These are phyloP conservation scores for Porphyrio hochstetteri DNA, from an alignment of 2,113 vertebrate species.

Conservation along the genomic window DNA sequence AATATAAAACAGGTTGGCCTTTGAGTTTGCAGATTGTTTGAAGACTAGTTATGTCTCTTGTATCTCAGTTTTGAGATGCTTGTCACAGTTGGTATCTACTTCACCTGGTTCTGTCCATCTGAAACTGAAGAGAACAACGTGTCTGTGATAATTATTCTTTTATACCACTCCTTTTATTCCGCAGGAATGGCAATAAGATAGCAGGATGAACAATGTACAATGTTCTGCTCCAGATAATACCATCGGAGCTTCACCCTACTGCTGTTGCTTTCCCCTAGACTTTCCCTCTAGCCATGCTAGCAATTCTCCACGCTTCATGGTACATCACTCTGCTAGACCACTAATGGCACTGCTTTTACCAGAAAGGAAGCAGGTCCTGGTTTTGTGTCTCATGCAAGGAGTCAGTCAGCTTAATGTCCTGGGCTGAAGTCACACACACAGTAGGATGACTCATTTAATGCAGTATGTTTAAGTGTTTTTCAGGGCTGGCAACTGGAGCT, in stretches of 20 bases:
- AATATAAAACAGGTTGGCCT: not conserved
- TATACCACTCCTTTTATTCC: not conserved
- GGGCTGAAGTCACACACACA: not conserved
- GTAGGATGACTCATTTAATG: not conserved
- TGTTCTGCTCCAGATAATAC: not conserved
- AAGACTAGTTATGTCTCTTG: not conserved
- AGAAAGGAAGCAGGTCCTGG: not conserved
- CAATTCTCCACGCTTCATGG: not conserved
- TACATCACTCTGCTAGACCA: not conserved
- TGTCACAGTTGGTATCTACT: not conserved
- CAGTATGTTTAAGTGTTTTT: not conserved
- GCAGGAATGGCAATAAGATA: not conserved
- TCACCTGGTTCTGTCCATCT: constrained; percentile 5
- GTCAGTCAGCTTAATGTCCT: not conserved
- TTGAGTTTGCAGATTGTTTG: constrained; percentile 26
- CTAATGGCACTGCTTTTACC: not conserved
- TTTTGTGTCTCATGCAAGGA: not conserved
- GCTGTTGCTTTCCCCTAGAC: not conserved
- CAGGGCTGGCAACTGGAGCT: not conserved
- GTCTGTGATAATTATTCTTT: constrained; percentile 29
- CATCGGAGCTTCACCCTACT: not conserved
- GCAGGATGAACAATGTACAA: not conserved
- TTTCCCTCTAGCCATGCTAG: not conserved
- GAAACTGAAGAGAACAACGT: constrained; percentile 16
- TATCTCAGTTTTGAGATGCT: not conserved